Evolutionary conservation across 30 jellyfish, hydroid and myxozoan genomes (phyloP).

Genomic region (Rhopilema esculentum): DNA sequence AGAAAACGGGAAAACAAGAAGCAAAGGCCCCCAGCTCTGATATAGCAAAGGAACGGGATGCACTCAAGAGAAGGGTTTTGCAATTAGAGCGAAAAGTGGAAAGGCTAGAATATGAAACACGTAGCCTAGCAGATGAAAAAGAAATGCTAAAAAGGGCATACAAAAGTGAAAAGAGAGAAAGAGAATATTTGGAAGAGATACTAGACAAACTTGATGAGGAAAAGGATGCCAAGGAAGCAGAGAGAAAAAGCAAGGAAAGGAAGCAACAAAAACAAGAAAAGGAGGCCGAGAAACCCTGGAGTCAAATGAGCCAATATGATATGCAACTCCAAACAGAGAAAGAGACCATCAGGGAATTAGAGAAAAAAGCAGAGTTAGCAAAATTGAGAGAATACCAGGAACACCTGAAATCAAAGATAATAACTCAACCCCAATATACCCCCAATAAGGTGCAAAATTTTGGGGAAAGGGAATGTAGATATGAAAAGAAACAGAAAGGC

Average conservation of each 20-base stretch:
- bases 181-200: conserved; percentile 6
- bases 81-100: background rate
- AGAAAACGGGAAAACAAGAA: conserved; percentile 8
- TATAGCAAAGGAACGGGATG: conserved; percentile 14
- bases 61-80: conserved; percentile 10
- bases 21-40: conserved; percentile 18
- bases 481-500: conserved; percentile 22
- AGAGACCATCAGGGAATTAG: background rate
- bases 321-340: background rate
- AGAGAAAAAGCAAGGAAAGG: background rate
- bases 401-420: conserved; percentile 8
- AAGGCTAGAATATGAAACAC: conserved; percentile 9
- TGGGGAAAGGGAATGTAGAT: conserved; percentile 31
- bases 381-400: conserved; percentile 5
- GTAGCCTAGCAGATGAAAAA: conserved; percentile 10
- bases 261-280: background rate
- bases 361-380: background rate
- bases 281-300: background rate
- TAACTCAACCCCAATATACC: conserved; percentile 4
- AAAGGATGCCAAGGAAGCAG: conserved; percentile 10
- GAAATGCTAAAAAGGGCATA: conserved; percentile 16
- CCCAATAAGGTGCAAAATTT: conserved; percentile 1
- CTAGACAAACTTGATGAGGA: conserved; percentile 20
- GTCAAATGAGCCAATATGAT: background rate
- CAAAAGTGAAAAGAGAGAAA: background rate